phyloP scores from a whole-genome alignment of 2,797 vertebrate species.

The Gouania willdenowi region DNA sequence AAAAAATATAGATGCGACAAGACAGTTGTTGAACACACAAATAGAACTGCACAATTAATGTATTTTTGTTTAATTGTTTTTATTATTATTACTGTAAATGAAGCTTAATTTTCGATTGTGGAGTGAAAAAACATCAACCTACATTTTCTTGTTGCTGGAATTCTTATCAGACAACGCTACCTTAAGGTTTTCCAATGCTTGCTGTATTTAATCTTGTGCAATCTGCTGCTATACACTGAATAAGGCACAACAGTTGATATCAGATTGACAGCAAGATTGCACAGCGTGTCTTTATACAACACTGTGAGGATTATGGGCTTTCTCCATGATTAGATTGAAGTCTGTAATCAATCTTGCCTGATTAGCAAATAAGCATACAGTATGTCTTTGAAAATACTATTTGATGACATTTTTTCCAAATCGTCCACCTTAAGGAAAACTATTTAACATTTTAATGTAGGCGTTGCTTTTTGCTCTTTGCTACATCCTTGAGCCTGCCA shows the following conservation, averaged over 20 bases:
- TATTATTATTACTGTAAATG: too few species aligned
- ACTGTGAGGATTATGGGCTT: slow-evolving; percentile 13
- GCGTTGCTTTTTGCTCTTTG: slow-evolving; percentile 54
- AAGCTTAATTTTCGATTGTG: too few species aligned
- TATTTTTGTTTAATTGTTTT: too few species aligned
- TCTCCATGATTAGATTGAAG: slow-evolving; percentile 34
- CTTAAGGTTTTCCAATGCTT: too few species aligned
- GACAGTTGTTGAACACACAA: too few species aligned
- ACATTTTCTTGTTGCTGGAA: background rate
- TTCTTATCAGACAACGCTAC: background rate
- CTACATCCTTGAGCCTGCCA: slow-evolving; percentile 37
- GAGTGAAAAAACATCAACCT: background rate
- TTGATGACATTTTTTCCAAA: slow-evolving; percentile 56
- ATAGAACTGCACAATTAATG: too few species aligned
- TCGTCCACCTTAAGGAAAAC: slow-evolving; percentile 35
- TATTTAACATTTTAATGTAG: slow-evolving; percentile 42
- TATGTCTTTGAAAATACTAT: slow-evolving; percentile 56
- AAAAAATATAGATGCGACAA: too few species aligned
- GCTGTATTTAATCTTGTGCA: too few species aligned
- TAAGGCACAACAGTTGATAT: background rate
- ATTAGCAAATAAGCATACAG: slow-evolving; percentile 57
- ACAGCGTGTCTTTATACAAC: slow-evolving; percentile 10
- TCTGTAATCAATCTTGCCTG: slow-evolving; percentile 50
- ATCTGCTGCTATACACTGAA: too few species aligned
- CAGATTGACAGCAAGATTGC: slow-evolving; percentile 1